phyloP scores from a whole-genome alignment of 2,888 invertebrate genomes.

The Linnaemya tessellans region DNA sequence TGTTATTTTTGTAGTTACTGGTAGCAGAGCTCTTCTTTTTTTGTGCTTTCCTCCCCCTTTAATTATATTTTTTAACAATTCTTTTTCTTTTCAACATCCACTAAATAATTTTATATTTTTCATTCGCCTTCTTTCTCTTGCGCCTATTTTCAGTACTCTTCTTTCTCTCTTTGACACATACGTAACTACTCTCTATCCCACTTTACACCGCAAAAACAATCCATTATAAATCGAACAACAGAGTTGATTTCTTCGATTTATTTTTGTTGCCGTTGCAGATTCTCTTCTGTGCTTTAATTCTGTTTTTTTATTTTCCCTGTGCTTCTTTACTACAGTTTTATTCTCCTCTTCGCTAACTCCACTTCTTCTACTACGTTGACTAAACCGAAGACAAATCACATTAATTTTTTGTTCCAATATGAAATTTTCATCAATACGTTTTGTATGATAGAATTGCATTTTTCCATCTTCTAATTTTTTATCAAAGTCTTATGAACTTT shows the following conservation, averaged over 20 bases:
- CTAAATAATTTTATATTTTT: conserved; percentile 53
- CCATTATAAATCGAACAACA: conserved; percentile 31
- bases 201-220: conserved; percentile 45
- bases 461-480: conserved; percentile 75
- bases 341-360: conserved; percentile 74
- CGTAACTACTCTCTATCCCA: conserved; percentile 49
- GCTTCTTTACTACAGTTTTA: conserved; percentile 74
- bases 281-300: conserved; percentile 76
- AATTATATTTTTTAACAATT: conserved; percentile 42
- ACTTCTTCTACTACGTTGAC: conserved; percentile 76
- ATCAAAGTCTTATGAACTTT: neutral
- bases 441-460: conserved; percentile 78
- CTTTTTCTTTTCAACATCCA: conserved; percentile 34
- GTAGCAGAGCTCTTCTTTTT: conserved; percentile 51
- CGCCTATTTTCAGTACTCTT: conserved; percentile 35
- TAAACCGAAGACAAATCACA: conserved; percentile 75
- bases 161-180: conserved; percentile 59
- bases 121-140: conserved; percentile 51
- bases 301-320: conserved; percentile 74
- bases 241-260: conserved; percentile 66
- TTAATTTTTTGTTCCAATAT: conserved; percentile 78
- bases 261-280: conserved; percentile 60
- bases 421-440: conserved; percentile 79
- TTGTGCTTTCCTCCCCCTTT: conserved; percentile 45
- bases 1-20: conserved; percentile 56